Evolutionary conservation across 2,113 vertebrate species (phyloP), one percentile per base, ranked within the genome.

Genomic region (Paramormyrops kingsleyae): DNA sequence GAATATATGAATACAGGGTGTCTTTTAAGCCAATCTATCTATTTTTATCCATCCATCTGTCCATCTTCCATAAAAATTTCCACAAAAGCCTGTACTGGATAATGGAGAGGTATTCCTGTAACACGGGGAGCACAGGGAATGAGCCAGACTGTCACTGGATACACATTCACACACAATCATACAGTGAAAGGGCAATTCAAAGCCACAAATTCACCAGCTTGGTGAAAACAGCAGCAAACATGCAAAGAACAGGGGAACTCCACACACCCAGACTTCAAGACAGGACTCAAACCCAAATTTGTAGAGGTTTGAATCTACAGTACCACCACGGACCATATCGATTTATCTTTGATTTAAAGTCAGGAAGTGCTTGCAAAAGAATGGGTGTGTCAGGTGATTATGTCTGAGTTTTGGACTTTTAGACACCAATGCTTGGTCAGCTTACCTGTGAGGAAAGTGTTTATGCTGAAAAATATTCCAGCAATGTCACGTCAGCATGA

Each of bases 401-500:
- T 44, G 42, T 70, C 19, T 27, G 85, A 83, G 70, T 66, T 2
- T 89, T 91, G 27, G 10, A 90, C 90, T 91, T 92, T 93, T 92
- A 93, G 49, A 59, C 19, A 91, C n/a, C 27, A 70, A 4, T 70
- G 90, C 62, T 88, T 49, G 85, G 89, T 91, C 93, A 93, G 91
- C 92, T 87, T 46, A 89, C 35, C 87, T 91, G 92, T 90, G 88
- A 90, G 42, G 93, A 93, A 94, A 91, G 15, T 91, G 89, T 94
- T 93, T 92, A 91, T 90, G 94, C 94, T 52, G 4, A 50, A 84
- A 91, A 89, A 91, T 94, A 91, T 94, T 94, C 90, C 90, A 92
- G 89, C 19, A 77, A 91, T 49, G 80, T 84, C 44, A 47, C 90
- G 88, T 95, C 94, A 95, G 95, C 95, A 95, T 89, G 94, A 93